These are phyloP conservation scores for Cephus pulcher DNA, from an alignment of 2,888 invertebrate genomes.

Conservation along the genomic window DNA sequence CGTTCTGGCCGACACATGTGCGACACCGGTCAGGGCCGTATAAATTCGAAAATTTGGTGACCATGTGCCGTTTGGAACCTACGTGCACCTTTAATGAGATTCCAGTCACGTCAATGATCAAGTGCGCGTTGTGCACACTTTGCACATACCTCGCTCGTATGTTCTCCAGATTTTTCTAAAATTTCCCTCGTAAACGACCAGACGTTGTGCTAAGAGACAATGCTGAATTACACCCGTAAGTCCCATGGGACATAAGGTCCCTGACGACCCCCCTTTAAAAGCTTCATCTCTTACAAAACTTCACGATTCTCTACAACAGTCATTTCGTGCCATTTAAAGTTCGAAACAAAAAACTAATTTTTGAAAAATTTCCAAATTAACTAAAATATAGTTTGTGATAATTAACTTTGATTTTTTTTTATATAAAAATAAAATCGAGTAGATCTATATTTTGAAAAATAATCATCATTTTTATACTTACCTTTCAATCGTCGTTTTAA, in stretches of 20 bases:
- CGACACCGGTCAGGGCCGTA: slow-evolving; percentile 16
- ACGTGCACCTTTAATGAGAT: slow-evolving; percentile 47
- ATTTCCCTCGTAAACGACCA: neutral
- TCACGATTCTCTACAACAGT: neutral
- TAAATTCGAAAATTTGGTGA: slow-evolving; percentile 41
- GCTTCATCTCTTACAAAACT: neutral
- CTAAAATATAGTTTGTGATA: neutral
- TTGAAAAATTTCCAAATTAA: neutral
- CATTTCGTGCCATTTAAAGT: neutral
- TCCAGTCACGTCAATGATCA: slow-evolving; percentile 46
- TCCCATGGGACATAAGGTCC: neutral
- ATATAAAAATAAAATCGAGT: neutral
- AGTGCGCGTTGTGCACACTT: slow-evolving; percentile 20
- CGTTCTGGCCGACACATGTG: slow-evolving; percentile 32
- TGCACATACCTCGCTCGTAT: slow-evolving; percentile 10
- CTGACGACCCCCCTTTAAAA: neutral
- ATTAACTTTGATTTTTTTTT: neutral
- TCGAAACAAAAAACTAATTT: neutral
- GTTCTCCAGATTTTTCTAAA: slow-evolving; percentile 17
- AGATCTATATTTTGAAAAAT: neutral
- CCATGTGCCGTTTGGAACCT: slow-evolving; percentile 34
- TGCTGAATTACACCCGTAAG: neutral
- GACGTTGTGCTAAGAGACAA: neutral
- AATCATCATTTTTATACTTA: neutral
- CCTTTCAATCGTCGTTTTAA: neutral